Evolutionary conservation across 2,113 vertebrate genomes (phyloP).

Genomic region (cattle (Bos taurus)): DNA sequence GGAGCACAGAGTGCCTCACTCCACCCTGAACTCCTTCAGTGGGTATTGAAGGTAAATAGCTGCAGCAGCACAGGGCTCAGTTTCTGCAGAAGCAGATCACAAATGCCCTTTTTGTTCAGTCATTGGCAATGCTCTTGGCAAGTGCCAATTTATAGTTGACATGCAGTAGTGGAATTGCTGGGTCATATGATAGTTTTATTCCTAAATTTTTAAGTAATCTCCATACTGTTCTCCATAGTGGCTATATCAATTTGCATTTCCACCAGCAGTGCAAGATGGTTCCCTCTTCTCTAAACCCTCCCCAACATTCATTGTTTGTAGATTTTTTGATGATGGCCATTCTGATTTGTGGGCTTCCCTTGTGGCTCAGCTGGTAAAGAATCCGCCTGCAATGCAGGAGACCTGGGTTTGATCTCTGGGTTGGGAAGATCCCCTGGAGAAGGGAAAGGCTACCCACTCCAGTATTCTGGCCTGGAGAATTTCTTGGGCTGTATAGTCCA

Average conservation of each 20-base stretch:
- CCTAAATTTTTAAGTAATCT: neutral
- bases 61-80: neutral
- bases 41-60: neutral
- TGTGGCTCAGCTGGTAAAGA: neutral
- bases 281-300: neutral
- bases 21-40: neutral
- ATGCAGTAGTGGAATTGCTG: neutral
- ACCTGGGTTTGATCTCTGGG: neutral
- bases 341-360: neutral
- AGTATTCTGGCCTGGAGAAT: neutral
- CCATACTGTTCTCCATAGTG: neutral
- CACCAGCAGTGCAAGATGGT: neutral
- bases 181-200: neutral
- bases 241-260: neutral
- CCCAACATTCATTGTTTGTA: neutral
- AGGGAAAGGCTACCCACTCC: neutral
- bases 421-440: neutral
- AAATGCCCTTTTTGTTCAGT: neutral
- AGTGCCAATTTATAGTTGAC: neutral
- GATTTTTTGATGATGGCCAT: neutral
- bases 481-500: neutral
- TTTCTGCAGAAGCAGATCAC: neutral
- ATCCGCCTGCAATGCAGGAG: neutral
- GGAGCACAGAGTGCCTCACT: neutral
- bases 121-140: neutral